Conservation (phyloP, 2,113 vertebrate species). For the Nesoenas mayeri region DNA sequence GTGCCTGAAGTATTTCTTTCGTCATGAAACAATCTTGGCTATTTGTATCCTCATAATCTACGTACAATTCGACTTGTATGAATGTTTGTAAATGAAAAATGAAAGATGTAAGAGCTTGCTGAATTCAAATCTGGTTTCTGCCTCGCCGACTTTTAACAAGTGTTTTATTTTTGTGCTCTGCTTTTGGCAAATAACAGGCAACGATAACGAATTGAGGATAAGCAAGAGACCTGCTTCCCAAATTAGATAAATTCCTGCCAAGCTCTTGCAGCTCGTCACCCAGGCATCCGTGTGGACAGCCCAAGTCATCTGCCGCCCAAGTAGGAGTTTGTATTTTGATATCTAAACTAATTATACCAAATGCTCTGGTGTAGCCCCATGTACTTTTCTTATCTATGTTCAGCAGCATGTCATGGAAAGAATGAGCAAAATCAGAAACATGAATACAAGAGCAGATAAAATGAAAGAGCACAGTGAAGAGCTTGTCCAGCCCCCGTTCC, state of each 20-base stretch:
- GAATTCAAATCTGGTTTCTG: neutral
- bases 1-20: neutral
- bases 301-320: conserved; percentile 10
- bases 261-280: neutral
- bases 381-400: neutral
- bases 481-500: neutral
- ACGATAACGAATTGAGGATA: neutral
- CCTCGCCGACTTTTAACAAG: neutral
- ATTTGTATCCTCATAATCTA: neutral
- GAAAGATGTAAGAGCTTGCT: neutral
- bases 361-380: neutral
- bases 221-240: neutral
- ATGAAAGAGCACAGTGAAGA: neutral
- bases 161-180: neutral
- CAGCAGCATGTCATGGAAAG: neutral
- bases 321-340: neutral
- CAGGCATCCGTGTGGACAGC: neutral
- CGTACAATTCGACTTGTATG: neutral
- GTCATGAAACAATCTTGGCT: neutral
- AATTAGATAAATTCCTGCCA: neutral
- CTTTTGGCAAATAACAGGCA: neutral
- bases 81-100: neutral
- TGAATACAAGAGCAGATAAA: neutral
- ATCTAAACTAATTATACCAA: conserved; percentile 33
- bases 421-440: conserved; percentile 25